Evolutionary conservation across 2,888 invertebrate genomes (phyloP).

Genomic region (Luffia ferchaultella): DNA sequence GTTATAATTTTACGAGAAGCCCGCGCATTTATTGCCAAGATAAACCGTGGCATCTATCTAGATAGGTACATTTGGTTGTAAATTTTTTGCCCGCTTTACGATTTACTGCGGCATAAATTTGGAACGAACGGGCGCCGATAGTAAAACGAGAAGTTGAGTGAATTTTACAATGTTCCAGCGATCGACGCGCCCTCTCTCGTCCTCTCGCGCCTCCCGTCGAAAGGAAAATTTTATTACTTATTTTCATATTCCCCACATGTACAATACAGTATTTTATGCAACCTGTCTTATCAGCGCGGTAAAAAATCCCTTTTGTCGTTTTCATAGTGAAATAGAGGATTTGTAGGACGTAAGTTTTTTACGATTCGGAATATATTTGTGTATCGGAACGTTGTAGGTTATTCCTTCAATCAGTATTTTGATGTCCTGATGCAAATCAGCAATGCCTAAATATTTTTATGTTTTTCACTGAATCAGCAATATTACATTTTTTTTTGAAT

Average conservation of each 20-base stretch:
- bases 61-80: constrained; percentile 27
- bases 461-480: background rate
- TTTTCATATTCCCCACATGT: background rate
- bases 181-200: constrained; percentile 1
- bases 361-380: too few species aligned
- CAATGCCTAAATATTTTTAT: background rate
- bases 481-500: background rate
- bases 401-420: background rate
- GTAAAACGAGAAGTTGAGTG: constrained; percentile 46
- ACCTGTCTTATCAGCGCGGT: background rate
- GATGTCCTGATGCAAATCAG: background rate
- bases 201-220: too few species aligned
- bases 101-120: constrained; percentile 54
- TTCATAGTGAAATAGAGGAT: too few species aligned
- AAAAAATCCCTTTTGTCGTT: background rate
- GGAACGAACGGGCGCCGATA: constrained; percentile 42
- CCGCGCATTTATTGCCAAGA: background rate
- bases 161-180: constrained; percentile 38
- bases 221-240: constrained; percentile 1
- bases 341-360: too few species aligned
- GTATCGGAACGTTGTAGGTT: too few species aligned
- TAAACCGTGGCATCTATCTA: constrained; percentile 17
- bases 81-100: constrained; percentile 46
- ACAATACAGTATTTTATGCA: background rate
- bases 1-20: background rate